phyloP scores from a whole-genome alignment of 53 echinoderm and acorn worm species.

The Arbacia lixula region DNA sequence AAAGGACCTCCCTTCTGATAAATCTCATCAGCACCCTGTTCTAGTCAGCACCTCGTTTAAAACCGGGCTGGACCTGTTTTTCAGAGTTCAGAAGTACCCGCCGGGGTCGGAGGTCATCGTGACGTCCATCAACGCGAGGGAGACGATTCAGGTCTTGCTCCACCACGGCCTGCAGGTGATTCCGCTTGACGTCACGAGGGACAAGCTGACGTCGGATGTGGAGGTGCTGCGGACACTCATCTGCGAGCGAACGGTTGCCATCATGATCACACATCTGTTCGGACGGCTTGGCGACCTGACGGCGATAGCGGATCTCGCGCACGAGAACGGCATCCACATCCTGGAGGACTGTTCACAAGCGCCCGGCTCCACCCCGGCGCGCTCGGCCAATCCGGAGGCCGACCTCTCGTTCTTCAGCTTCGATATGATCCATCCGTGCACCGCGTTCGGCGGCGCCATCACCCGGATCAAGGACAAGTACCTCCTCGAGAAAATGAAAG shows the following conservation, averaged over 20 bases:
- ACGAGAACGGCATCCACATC: conserved; percentile 66
- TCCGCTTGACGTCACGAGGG: conserved; percentile 74
- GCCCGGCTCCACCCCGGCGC: conserved; percentile 62
- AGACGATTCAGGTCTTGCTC: conserved; percentile 69
- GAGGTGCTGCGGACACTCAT: conserved; percentile 72
- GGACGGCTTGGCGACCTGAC: conserved; percentile 78
- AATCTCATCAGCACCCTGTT: conserved; percentile 38
- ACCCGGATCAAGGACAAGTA: conserved; percentile 76
- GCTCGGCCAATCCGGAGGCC: conserved; percentile 70
- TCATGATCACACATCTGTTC: conserved; percentile 83
- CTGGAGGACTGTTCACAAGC: conserved; percentile 89
- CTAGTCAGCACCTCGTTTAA: conserved; percentile 81
- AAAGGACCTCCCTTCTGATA: not conserved
- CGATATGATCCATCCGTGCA: conserved; percentile 74
- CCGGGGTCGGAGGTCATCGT: conserved; percentile 88
- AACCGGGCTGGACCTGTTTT: conserved; percentile 83
- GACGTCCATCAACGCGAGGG: conserved; percentile 82
- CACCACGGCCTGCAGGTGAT: conserved; percentile 85
- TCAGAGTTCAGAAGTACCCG: conserved; percentile 86
- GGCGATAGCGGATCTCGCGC: conserved; percentile 67
- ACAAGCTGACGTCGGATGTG: conserved; percentile 70
- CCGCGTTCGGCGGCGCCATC: conserved; percentile 86
- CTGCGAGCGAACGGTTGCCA: conserved; percentile 73
- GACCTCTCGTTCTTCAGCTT: conserved; percentile 91
- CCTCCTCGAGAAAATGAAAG: conserved; percentile 69